phyloP scores from a whole-genome alignment of 2,888 invertebrate species.

The Caenorhabditis sulstoni region DNA sequence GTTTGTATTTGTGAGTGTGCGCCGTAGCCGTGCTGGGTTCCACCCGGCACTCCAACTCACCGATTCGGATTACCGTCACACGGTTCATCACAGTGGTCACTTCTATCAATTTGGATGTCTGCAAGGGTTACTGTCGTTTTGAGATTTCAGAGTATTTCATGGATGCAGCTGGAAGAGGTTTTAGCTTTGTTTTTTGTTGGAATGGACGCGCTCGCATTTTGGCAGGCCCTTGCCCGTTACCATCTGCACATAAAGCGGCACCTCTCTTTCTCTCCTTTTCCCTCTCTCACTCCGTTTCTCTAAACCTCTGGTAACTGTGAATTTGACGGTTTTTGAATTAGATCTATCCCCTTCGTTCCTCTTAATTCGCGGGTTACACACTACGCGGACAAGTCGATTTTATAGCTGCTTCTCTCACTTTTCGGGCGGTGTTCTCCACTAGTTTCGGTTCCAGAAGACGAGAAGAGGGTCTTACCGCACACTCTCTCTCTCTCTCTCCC shows the following conservation, averaged over 20 bases:
- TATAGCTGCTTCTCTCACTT: slow-evolving; percentile 1
- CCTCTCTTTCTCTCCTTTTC: neutral
- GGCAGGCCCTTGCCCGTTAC: slow-evolving; percentile 26
- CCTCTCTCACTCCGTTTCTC: neutral
- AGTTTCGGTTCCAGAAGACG: neutral
- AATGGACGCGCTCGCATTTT: neutral
- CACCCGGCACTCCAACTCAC: neutral
- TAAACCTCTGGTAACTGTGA: neutral
- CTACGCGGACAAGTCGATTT: neutral
- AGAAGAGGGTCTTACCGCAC: neutral
- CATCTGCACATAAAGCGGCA: slow-evolving; percentile 31
- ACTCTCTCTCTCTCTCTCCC: slow-evolving; percentile 2
- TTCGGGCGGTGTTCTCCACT: neutral
- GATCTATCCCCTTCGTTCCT: neutral
- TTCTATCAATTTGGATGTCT: neutral
- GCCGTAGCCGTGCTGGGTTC: slow-evolving; percentile 20
- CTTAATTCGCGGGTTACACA: slow-evolving; percentile 1
- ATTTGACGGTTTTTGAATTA: too few relatives aligned
- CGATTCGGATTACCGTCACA: neutral
- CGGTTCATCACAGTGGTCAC: neutral
- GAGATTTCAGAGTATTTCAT: too few relatives aligned
- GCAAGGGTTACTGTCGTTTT: neutral
- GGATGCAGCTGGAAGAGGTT: too few relatives aligned
- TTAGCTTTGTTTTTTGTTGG: neutral
- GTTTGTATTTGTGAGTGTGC: slow-evolving; percentile 50